Conservation (phyloP, 2,797 vertebrate genomes). For the Notoglanidium macrostoma region DNA sequence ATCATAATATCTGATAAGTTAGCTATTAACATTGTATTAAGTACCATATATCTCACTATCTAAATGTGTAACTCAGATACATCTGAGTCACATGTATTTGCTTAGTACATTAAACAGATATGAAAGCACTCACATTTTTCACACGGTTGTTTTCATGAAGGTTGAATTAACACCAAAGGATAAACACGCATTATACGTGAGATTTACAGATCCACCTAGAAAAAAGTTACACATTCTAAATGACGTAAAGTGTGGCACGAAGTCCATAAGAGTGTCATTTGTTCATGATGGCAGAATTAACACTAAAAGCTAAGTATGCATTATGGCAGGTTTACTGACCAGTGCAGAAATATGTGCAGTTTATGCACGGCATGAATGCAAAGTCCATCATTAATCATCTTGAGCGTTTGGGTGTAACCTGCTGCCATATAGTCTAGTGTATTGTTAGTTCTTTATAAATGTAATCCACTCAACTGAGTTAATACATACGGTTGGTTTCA, state of each 20-base stretch:
- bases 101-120: neutral
- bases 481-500: slow-evolving; percentile 17
- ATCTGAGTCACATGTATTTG: slow-evolving; percentile 30
- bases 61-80: neutral
- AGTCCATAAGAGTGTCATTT: neutral
- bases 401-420: slow-evolving; percentile 3
- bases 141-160: neutral
- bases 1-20: neutral
- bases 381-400: slow-evolving; percentile 15
- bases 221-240: neutral
- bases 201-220: neutral
- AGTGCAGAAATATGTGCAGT: neutral
- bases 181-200: neutral
- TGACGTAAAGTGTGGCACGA: neutral
- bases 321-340: neutral
- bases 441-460: slow-evolving; percentile 35
- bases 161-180: neutral
- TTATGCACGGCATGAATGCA: neutral
- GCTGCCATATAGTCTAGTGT: slow-evolving; percentile 35
- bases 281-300: neutral
- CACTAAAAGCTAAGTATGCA: neutral
- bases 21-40: neutral
- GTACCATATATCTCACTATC: neutral
- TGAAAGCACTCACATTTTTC: neutral
- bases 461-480: slow-evolving; percentile 25